phyloP scores from a whole-genome alignment of 2,113 vertebrate genomes.

The Microcebus ravelobensis region DNA sequence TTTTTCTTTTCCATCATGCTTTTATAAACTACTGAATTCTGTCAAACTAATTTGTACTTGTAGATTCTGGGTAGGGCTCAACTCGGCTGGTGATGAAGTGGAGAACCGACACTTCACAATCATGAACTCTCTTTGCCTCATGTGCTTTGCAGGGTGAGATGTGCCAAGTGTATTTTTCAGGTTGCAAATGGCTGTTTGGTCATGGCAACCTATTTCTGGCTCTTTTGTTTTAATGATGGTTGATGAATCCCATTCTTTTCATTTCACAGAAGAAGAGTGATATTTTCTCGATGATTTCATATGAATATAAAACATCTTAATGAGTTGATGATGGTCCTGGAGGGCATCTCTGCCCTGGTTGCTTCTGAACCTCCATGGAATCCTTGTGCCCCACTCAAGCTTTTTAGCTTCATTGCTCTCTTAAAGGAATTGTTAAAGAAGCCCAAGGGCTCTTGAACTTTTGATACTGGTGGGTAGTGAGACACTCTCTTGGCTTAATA shows the following conservation, averaged over 20 bases:
- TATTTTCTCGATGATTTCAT: not conserved
- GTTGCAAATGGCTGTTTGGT: not conserved
- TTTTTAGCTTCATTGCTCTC: not conserved
- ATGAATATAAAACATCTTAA: conserved; percentile 18
- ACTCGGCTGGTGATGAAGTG: not conserved
- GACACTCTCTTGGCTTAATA: conserved; percentile 4
- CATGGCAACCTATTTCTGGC: not conserved
- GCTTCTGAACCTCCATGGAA: not conserved
- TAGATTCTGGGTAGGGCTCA: not conserved
- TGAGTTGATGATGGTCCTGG: not conserved
- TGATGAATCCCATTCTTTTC: not conserved
- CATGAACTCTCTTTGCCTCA: not conserved
- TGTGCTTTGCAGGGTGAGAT: not conserved
- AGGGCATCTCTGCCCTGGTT: not conserved
- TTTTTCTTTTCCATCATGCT: not conserved
- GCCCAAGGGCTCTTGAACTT: conserved; percentile 36
- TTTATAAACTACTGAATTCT: not conserved
- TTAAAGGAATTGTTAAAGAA: conserved; percentile 13
- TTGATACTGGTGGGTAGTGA: not conserved
- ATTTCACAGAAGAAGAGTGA: not conserved
- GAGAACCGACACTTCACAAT: not conserved
- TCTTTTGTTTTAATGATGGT: conserved; percentile 15
- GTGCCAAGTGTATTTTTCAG: not conserved
- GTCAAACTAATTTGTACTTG: not conserved
- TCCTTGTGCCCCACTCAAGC: not conserved